These are phyloP conservation scores for Smittia sp. DNA, from an alignment of 2,888 invertebrate species.

Conservation along the genomic window DNA sequence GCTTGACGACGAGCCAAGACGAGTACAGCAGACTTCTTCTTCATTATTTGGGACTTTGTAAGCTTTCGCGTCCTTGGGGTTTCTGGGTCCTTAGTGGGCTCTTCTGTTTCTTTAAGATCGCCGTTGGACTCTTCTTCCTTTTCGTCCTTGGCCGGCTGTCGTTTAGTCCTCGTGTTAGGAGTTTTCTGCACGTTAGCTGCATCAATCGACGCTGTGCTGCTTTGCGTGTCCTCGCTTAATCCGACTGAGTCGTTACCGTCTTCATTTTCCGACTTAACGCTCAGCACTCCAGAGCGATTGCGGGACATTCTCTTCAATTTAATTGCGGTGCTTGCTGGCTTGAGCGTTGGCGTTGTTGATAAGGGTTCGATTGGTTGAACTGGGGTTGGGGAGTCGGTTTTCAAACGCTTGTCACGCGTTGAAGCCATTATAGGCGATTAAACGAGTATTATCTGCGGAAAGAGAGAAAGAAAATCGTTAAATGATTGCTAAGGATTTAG, in stretches of 20 bases:
- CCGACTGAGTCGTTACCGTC: constrained; percentile 32
- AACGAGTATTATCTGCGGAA: not conserved
- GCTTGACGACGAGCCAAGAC: constrained; percentile 19
- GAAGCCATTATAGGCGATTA: constrained; percentile 32
- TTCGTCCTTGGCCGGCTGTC: constrained; percentile 25
- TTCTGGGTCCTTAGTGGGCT: not conserved
- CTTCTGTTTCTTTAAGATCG: not conserved
- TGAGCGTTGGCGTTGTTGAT: constrained; percentile 39
- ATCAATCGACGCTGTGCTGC: constrained; percentile 27
- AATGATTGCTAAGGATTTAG: no score
- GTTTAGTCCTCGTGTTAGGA: constrained; percentile 35
- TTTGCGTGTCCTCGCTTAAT: constrained; percentile 33
- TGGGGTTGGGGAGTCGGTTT: constrained; percentile 46
- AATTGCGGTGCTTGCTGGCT: constrained; percentile 18
- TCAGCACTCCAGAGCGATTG: constrained; percentile 29
- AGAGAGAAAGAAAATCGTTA: not conserved
- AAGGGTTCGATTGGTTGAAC: constrained; percentile 33
- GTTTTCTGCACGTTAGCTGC: constrained; percentile 18
- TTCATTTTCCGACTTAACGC: constrained; percentile 27
- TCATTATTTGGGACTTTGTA: constrained; percentile 29
- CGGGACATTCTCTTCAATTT: constrained; percentile 40
- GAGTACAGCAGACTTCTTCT: not conserved
- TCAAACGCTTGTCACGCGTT: constrained; percentile 42
- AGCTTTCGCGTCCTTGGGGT: not conserved
- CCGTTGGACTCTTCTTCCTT: constrained; percentile 30